Evolutionary conservation across 2,113 vertebrate species (phyloP).

Genomic region (Myiopsitta monachus): DNA sequence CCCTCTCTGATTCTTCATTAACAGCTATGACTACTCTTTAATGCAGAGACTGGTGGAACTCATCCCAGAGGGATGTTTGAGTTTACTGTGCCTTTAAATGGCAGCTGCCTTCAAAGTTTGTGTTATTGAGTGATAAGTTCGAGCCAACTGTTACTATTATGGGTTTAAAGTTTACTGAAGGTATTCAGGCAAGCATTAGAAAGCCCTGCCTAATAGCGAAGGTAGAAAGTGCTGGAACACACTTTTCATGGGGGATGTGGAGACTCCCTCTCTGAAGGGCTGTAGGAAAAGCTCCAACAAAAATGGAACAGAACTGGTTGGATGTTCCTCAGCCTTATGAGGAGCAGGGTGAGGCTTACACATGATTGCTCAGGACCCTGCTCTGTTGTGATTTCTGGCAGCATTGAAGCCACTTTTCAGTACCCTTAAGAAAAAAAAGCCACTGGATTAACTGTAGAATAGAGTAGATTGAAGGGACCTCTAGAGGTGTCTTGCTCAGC

Average conservation of each 20-base stretch:
- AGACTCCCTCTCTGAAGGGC: neutral
- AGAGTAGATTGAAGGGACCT: neutral
- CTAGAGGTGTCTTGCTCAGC: neutral
- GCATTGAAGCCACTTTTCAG: neutral
- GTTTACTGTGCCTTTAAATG: neutral
- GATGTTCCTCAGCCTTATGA: neutral
- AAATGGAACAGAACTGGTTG: neutral
- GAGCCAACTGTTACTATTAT: neutral
- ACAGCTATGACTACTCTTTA: neutral
- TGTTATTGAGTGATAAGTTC: neutral
- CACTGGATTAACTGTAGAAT: neutral
- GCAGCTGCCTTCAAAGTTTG: neutral
- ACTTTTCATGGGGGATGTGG: neutral
- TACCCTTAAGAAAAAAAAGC: neutral
- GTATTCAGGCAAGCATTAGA: neutral
- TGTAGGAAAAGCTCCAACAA: neutral
- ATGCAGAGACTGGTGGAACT: neutral
- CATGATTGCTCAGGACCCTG: neutral
- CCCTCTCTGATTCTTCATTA: neutral
- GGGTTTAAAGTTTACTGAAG: neutral
- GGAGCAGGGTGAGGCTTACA: neutral
- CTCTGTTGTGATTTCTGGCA: neutral
- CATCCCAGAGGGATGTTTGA: neutral
- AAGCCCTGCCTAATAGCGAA: neutral
- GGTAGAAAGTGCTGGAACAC: neutral